Evolutionary conservation across 2,113 vertebrate genomes (phyloP).

Genomic region (Nothoprocta perdicaria): DNA sequence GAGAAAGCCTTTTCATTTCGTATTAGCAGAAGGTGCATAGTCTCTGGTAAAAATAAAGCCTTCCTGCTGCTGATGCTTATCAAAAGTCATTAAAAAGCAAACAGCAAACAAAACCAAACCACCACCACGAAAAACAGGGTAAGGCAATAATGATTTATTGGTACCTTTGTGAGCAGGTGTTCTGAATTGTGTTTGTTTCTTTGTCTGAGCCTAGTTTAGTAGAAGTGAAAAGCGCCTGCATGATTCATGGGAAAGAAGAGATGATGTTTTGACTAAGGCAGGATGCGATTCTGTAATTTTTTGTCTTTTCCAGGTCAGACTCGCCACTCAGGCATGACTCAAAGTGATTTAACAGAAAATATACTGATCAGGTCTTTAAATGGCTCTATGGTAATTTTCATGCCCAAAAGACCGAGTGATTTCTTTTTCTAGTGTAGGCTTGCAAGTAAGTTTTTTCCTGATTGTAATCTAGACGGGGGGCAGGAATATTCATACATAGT

Average conservation of each 20-base stretch:
- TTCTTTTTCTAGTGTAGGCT: neutral
- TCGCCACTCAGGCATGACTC: neutral
- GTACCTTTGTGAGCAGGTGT: neutral
- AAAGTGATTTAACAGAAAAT: neutral
- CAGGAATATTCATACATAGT: neutral
- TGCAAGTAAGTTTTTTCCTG: neutral
- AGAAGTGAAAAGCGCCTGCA: neutral
- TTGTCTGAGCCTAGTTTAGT: neutral
- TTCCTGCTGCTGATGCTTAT: neutral
- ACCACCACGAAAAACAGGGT: neutral
- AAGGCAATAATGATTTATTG: neutral
- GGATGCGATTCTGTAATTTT: neutral
- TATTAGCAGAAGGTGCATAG: fast-evolving
- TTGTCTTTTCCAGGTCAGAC: neutral
- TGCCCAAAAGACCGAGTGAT: neutral
- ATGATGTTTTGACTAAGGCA: neutral
- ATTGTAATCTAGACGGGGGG: neutral
- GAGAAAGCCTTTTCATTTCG: neutral
- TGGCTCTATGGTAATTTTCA: neutral
- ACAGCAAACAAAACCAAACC: no score
- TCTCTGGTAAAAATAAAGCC: neutral
- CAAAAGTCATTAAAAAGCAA: neutral
- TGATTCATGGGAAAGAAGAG: neutral
- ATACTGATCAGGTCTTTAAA: constrained; percentile 22
- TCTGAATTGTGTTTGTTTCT: neutral